Percentiles rank a stretch among this genome's conserved stretches.
phyloP scores from a whole-genome alignment of 2,113 vertebrate species.

The Laticauda colubrina region DNA sequence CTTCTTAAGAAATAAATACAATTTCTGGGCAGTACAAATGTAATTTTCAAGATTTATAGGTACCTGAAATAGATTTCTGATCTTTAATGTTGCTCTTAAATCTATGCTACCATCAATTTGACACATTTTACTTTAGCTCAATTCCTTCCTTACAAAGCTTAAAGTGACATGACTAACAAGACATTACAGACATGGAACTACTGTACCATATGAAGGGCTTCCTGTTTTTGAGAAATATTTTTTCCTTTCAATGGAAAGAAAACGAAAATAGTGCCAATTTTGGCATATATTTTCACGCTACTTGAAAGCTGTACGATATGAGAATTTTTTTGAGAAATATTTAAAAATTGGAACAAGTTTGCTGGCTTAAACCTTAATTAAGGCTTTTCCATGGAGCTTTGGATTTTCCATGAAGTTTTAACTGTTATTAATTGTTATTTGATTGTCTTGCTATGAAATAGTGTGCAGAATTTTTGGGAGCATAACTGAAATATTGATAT shows the following conservation, averaged over 20 bases:
- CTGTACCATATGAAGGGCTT: too few species aligned
- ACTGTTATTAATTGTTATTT: background rate
- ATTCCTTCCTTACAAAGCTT: background rate
- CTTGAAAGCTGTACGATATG: background rate
- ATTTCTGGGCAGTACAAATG: background rate
- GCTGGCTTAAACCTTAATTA: background rate
- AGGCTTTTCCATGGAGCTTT: too few species aligned
- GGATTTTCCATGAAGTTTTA: background rate
- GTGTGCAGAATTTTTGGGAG: too few species aligned
- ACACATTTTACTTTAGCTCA: background rate
- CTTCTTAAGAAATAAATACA: background rate
- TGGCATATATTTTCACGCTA: background rate
- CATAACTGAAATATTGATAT: background rate
- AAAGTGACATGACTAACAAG: background rate
- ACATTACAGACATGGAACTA: background rate
- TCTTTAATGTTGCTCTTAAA: background rate
- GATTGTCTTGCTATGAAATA: background rate
- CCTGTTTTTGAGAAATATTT: background rate
- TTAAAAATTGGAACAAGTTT: background rate
- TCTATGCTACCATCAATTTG: background rate
- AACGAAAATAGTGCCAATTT: background rate
- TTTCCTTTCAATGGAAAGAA: background rate
- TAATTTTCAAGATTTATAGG: background rate
- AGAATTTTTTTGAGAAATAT: background rate
- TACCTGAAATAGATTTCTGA: background rate